Base-by-base conservation (phyloP, 2,888 invertebrate genomes). In the Dexiosoma caninum region DNA sequence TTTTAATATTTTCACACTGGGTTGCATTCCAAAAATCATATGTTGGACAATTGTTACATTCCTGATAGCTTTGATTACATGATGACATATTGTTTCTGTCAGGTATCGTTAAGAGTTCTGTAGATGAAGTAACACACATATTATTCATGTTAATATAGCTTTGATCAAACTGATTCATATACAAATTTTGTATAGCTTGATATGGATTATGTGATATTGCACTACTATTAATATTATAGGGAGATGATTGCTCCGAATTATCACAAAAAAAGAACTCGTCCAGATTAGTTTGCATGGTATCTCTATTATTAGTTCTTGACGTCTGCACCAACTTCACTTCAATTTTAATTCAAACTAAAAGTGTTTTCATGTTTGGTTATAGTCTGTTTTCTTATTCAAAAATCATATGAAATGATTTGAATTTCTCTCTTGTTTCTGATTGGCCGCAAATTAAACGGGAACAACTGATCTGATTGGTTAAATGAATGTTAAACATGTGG, bases 151-250 rank as follows among this genome's bases (percentile, higher is more conserved):
- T 64, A 3, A 16, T 30, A 46, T 57, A 77, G 35, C 51, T 64
- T 69, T 77, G 81, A 77, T 77, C 74, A 23, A 81, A 81, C 37
- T 81, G 77, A 37, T 81, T 51, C 44, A 81, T 77, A 64, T 74
- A 69, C 46, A 27, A 77, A 19, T 7, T n/a, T n/a, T 77, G 69
- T 4, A 77, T 59, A 14, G 59, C 62, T 14, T 69, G 57, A 76
- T 71, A 67, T 9, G 67, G 35, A 23, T 51, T 67, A 35, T 72
- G 53, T 35, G 10, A 30, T 32, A 27, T 21, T 9, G 32, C 12
- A 32, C 12, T 59, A 51, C n/a, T 30, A 37, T 59, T 42, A 9
- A 35, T 35, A 57, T 71, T 67, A 10, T 14, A 2, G 9, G 62
- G 32, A 51, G 40, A 53, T 14, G 27, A 59, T 27, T 76, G 55